Evolutionary conservation across 2,797 vertebrate species (phyloP), one percentile per base, ranked within the genome.

Genomic region (Lacerta viridis): DNA sequence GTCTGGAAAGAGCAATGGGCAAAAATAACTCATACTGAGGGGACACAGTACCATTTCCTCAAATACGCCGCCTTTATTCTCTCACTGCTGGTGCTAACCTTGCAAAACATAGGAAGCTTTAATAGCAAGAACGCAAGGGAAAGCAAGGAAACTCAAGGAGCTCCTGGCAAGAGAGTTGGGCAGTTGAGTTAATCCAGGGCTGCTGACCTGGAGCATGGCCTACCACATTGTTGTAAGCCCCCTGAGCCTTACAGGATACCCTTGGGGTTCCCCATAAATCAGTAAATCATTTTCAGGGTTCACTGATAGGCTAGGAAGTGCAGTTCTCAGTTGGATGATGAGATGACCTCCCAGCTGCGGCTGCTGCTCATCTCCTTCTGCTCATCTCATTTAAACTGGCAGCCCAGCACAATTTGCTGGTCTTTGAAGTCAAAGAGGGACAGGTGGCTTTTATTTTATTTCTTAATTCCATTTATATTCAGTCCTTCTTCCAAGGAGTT

Each of bases 1-100:
- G 96, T 96, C 99, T 99, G 96, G 81, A 96, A 90, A 43, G 46
- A 95, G 96, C 15, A 55, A 86, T 20, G 91, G 7, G 55, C 93
- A 74, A 74, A 90, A 90, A 92, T 5, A 74, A 89, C 2, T 0
- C 13, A 1, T 66, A 29, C 13, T n/a, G 41, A 13, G 17, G 20
- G n/a, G 25, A 64, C 68, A 75, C 23, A 74, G 2, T 27, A 36
- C 2, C 13, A 18, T 1, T 77, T 68, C 39, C 23, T 41, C 13
- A 66, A 69, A 79, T 5, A 23, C 76, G 33, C 18, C 20, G 5
- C 27, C 27, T 29, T 18, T 59, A 59, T 9, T n/a, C 41, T n/a
- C 11, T 2, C 33, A 33, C 33, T 50, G 5, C 8, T 84, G 82
- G 17, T 18, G 10, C 25, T 41, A n/a, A 39, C 27, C 15, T 20